These are phyloP conservation scores for Acrobasis repandana DNA, from an alignment of 2,888 invertebrate genomes.

Conservation along the genomic window DNA sequence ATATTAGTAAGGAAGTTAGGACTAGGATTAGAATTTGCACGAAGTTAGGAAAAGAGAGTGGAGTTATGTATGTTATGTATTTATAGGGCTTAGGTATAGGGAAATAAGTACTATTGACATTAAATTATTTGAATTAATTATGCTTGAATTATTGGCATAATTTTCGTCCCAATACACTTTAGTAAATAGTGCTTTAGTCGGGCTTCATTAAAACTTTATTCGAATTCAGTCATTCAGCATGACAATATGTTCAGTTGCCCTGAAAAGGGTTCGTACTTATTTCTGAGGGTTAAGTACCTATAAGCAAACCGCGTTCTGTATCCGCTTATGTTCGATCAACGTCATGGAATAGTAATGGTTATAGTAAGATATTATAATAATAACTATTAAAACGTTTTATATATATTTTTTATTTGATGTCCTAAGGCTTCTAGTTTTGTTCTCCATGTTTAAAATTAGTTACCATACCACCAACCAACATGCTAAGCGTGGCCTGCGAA, in stretches of 20 bases:
- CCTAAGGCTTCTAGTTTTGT: too few relatives aligned
- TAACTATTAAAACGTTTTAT: too few relatives aligned
- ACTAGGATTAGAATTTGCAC: too few relatives aligned
- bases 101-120: not conserved
- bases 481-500: too few relatives aligned
- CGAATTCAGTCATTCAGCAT: conserved; percentile 1
- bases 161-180: not conserved
- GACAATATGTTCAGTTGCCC: conserved; percentile 8
- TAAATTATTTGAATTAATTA: not conserved
- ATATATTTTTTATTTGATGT: too few relatives aligned
- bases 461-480: too few relatives aligned
- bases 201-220: conserved; percentile 10
- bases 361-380: too few relatives aligned
- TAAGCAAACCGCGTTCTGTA: not conserved
- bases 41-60: too few relatives aligned
- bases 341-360: not conserved
- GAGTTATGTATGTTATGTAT: too few relatives aligned
- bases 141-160: conserved; percentile 8
- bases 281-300: not conserved
- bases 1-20: too few relatives aligned
- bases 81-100: too few relatives aligned
- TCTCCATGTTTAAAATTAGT: too few relatives aligned
- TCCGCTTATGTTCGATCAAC: not conserved
- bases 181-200: not conserved
- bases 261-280: not conserved